These are phyloP conservation scores for Drosophila funebris DNA, from an alignment of 1,140 invertebrate genomes.

Conservation along the genomic window DNA sequence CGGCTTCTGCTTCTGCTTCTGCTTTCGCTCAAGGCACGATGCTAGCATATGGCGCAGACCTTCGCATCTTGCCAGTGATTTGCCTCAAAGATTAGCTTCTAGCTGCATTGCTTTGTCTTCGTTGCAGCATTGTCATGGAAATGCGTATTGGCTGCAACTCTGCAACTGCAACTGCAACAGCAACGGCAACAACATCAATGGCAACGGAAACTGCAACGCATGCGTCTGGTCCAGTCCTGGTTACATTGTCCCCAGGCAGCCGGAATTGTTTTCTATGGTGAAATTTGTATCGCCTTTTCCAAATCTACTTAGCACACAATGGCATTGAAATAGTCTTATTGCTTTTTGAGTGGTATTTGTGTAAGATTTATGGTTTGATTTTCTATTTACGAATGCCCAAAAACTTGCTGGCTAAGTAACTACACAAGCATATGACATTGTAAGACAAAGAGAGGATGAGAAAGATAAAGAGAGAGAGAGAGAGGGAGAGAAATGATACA, in stretches of 20 bases:
- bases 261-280: constrained; percentile 50
- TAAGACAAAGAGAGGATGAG: background rate
- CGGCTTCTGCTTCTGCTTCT: background rate
- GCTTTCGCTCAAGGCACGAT: constrained; percentile 14
- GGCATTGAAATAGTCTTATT: constrained; percentile 79
- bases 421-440: background rate
- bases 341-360: constrained; percentile 81
- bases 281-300: constrained; percentile 82
- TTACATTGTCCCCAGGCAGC: constrained; percentile 47
- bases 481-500: background rate
- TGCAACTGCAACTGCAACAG: constrained; percentile 25
- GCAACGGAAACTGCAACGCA: constrained; percentile 39
- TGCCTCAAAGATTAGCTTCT: constrained; percentile 65
- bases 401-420: constrained; percentile 9
- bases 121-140: constrained; percentile 60
- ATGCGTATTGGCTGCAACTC: constrained; percentile 50
- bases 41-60: constrained; percentile 52
- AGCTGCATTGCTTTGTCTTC: constrained; percentile 38
- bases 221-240: constrained; percentile 18
- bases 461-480: too few relatives aligned
- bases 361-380: constrained; percentile 74
- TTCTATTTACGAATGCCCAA: constrained; percentile 23
- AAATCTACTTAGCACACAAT: constrained; percentile 83
- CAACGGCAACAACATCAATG: too few relatives aligned
- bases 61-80: constrained; percentile 62